Conservation (phyloP, 2,888 invertebrate genomes). For the Phytoseiulus persimilis region DNA sequence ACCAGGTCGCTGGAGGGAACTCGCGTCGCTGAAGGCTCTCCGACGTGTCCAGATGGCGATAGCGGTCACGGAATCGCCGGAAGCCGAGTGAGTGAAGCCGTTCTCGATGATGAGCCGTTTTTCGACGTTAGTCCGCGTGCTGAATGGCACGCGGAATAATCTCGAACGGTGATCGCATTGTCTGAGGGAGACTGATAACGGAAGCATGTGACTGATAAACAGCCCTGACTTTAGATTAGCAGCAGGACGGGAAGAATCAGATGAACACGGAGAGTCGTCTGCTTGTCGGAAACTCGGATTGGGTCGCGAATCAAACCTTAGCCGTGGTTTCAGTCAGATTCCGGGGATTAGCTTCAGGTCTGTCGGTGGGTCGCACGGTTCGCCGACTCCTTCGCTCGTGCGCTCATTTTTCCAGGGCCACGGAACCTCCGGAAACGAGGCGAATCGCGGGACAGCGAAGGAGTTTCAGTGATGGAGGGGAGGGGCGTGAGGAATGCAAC, state of each 20-base stretch:
- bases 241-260: too few relatives aligned
- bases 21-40: background rate
- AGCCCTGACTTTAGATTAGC: too few relatives aligned
- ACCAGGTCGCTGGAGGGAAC: background rate
- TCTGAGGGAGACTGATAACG: too few relatives aligned
- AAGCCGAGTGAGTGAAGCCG: too few relatives aligned
- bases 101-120: too few relatives aligned
- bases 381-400: background rate
- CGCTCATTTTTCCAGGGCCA: background rate
- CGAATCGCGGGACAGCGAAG: background rate
- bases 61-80: background rate
- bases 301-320: background rate
- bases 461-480: background rate
- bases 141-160: too few relatives aligned
- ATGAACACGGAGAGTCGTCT: too few relatives aligned
- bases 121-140: too few relatives aligned
- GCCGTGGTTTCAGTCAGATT: background rate
- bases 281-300: background rate
- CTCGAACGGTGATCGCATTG: too few relatives aligned
- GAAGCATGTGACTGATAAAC: too few relatives aligned
- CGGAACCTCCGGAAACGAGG: background rate
- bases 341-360: background rate
- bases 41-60: background rate
- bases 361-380: background rate
- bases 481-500: background rate